phyloP scores from a whole-genome alignment of 2,888 invertebrate genomes.

The Drosophila macrospina region DNA sequence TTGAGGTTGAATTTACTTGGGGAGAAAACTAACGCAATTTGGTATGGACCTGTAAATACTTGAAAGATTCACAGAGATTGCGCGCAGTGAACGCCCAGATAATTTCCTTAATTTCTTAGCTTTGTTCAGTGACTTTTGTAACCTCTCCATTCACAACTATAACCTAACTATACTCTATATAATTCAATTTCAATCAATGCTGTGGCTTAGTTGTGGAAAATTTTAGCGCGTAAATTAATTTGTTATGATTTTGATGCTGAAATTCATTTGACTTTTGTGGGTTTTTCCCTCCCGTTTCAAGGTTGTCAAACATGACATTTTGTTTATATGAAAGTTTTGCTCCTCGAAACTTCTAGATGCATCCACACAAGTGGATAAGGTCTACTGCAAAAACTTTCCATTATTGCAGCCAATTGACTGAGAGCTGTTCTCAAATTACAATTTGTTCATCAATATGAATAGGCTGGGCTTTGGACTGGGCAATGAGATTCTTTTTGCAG shows the following conservation, averaged over 20 bases:
- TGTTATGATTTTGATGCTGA: constrained; percentile 34
- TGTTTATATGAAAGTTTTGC: constrained; percentile 24
- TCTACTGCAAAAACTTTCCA: constrained; percentile 66
- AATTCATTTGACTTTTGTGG: constrained; percentile 11
- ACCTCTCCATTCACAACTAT: constrained; percentile 10
- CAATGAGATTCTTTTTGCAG: not conserved
- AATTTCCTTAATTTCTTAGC: constrained; percentile 29
- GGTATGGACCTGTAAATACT: constrained; percentile 31
- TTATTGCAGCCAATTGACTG: constrained; percentile 64
- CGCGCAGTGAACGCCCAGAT: constrained; percentile 1
- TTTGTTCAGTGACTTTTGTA: constrained; percentile 11
- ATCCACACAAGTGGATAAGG: constrained; percentile 1
- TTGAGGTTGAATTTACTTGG: constrained; percentile 8
- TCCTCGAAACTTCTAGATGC: constrained; percentile 53
- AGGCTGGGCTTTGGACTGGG: constrained; percentile 13
- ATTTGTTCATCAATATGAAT: constrained; percentile 48
- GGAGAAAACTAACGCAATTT: constrained; percentile 11
- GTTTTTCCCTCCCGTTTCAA: constrained; percentile 28
- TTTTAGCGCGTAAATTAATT: constrained; percentile 41
- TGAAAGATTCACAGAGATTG: constrained; percentile 29
- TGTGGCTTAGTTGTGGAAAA: constrained; percentile 41
- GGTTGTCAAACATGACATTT: constrained; percentile 38
- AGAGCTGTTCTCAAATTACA: constrained; percentile 58
- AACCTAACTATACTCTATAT: not conserved
- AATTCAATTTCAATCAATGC: constrained; percentile 49